These are phyloP conservation scores for Sebastes cheni DNA, from an alignment of 2,797 vertebrate genomes.

Conservation along the genomic window DNA sequence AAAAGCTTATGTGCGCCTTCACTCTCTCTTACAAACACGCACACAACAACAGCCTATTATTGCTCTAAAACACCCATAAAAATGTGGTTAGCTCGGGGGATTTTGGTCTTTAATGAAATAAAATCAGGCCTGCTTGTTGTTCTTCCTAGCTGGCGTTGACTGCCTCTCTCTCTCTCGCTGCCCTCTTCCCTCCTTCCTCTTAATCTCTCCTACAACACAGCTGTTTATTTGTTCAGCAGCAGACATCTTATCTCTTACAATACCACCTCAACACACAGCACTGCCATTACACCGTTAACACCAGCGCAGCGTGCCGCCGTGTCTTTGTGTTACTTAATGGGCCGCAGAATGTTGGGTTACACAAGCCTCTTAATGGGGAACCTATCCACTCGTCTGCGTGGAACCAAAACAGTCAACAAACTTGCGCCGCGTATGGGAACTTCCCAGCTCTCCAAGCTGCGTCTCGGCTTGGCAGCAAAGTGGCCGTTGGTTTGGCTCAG, in stretches of 20 bases:
- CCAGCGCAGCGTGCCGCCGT: conserved; percentile 37
- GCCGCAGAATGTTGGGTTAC: conserved; percentile 60
- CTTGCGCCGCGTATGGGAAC: conserved; percentile 44
- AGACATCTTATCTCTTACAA: conserved; percentile 59
- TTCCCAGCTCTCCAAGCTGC: conserved; percentile 46
- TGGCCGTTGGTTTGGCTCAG: conserved; percentile 57
- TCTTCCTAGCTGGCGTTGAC: conserved; percentile 33
- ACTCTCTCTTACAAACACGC: background rate
- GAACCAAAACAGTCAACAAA: conserved; percentile 63
- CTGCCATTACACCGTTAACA: conserved; percentile 54
- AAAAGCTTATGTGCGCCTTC: conserved; percentile 9
- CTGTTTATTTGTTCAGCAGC: conserved; percentile 69
- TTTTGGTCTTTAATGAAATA: conserved; percentile 59
- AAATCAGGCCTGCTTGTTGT: conserved; percentile 54
- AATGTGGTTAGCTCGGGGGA: conserved; percentile 41
- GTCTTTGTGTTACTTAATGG: conserved; percentile 69
- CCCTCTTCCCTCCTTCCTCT: conserved; percentile 21
- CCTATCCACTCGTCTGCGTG: conserved; percentile 44
- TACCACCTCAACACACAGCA: conserved; percentile 42
- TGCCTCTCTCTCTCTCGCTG: background rate
- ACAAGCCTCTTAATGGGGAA: conserved; percentile 49
- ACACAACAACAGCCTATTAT: conserved; percentile 41
- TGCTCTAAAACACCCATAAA: conserved; percentile 63
- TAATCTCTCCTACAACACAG: conserved; percentile 30
- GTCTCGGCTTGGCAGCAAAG: conserved; percentile 48